These are phyloP conservation scores for Temnothorax nylanderi DNA, from an alignment of 1,140 invertebrate genomes.

Conservation along the genomic window DNA sequence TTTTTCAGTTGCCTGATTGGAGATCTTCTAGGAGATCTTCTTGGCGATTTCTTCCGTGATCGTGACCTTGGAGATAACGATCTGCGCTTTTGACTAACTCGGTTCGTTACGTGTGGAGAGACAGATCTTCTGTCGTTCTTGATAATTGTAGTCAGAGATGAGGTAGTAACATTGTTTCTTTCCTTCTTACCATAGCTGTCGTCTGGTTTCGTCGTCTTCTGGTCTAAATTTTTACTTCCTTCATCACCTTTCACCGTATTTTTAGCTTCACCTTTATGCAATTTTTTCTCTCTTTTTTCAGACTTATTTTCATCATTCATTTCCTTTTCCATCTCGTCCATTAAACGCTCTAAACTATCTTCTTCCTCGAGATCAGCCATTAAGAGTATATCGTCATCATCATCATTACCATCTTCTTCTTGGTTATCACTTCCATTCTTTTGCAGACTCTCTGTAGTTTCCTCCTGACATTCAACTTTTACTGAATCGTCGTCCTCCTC, in stretches of 20 bases:
- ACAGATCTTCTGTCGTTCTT: slow-evolving; percentile 70
- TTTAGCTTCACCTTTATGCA: slow-evolving; percentile 54
- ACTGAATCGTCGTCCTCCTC: slow-evolving; percentile 58
- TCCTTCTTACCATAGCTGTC: slow-evolving; percentile 61
- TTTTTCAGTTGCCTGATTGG: slow-evolving; percentile 73
- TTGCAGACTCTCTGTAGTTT: slow-evolving; percentile 50
- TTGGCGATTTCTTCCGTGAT: slow-evolving; percentile 75
- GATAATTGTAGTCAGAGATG: background rate
- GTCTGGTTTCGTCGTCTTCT: slow-evolving; percentile 52
- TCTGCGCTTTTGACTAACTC: slow-evolving; percentile 68
- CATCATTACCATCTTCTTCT: slow-evolving; percentile 77
- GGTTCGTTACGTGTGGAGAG: slow-evolving; percentile 68
- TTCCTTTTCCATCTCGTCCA: slow-evolving; percentile 84
- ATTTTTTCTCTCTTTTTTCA: slow-evolving; percentile 74
- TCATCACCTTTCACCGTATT: slow-evolving; percentile 54
- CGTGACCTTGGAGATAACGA: slow-evolving; percentile 77
- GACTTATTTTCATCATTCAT: slow-evolving; percentile 76
- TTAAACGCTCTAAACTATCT: slow-evolving; percentile 82
- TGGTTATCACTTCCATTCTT: slow-evolving; percentile 60
- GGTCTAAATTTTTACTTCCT: slow-evolving; percentile 45
- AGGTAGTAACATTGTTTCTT: slow-evolving; percentile 36
- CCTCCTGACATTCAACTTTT: slow-evolving; percentile 66
- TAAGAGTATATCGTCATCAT: slow-evolving; percentile 81
- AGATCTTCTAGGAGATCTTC: slow-evolving; percentile 78
- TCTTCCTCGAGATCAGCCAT: slow-evolving; percentile 84